Conservation (phyloP, 2,797 vertebrate genomes). For the Discoglossus pictus region DNA sequence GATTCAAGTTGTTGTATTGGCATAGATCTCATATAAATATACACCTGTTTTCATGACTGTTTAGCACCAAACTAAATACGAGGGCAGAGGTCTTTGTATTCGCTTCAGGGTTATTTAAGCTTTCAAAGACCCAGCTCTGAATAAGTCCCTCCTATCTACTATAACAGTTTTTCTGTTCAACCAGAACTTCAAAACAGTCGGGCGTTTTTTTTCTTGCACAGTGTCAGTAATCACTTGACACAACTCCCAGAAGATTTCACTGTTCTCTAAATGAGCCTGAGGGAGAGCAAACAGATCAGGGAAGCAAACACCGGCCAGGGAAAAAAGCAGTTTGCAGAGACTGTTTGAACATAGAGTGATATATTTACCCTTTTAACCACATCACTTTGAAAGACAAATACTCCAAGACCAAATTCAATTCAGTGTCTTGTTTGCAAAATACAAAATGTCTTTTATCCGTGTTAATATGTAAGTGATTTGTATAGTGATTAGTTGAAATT, state of each 20-base stretch:
- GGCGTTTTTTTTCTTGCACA: neutral
- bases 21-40: too few relatives aligned
- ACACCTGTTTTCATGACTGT: too few relatives aligned
- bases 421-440: neutral
- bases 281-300: constrained; percentile 32
- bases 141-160: too few relatives aligned
- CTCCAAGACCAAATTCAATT: constrained; percentile 2
- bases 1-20: too few relatives aligned
- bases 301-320: neutral
- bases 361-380: constrained; percentile 46
- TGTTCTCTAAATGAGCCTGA: constrained; percentile 19
- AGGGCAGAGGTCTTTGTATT: too few relatives aligned
- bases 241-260: constrained; percentile 25
- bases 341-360: constrained; percentile 37
- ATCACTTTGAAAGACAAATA: constrained; percentile 14
- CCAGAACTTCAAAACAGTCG: neutral
- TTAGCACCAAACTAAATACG: too few relatives aligned
- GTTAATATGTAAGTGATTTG: constrained; percentile 25
- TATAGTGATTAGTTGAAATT: constrained; percentile 5
- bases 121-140: too few relatives aligned
- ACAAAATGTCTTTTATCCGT: constrained; percentile 14
- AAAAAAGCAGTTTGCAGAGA: constrained; percentile 20
- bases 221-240: constrained; percentile 13
- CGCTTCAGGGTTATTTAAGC: too few relatives aligned
- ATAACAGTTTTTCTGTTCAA: neutral